These are phyloP conservation scores for Nesometra sesokonis DNA, from an alignment of 35 echinoderm and acorn worm species.

Conservation along the genomic window DNA sequence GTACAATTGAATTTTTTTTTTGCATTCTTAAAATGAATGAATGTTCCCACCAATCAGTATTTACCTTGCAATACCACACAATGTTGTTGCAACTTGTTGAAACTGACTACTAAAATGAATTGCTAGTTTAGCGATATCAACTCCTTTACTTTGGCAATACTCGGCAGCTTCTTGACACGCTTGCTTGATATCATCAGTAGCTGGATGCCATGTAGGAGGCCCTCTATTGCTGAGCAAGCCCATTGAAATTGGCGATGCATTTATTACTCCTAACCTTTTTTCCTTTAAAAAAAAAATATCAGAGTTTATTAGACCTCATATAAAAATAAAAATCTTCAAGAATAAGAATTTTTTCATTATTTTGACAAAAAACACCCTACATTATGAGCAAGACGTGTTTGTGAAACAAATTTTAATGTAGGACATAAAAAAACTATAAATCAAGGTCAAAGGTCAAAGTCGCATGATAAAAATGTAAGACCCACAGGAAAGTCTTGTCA, in stretches of 20 bases:
- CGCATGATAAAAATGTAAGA: no score
- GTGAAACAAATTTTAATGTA: neutral
- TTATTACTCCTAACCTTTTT: constrained; percentile 58
- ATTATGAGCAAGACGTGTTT: no score
- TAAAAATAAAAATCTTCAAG: neutral
- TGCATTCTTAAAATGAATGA: no score
- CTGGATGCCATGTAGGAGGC: constrained; percentile 68
- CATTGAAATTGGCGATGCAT: constrained; percentile 74
- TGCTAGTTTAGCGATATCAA: constrained; percentile 68
- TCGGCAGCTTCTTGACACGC: constrained; percentile 30
- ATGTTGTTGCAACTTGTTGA: constrained; percentile 16
- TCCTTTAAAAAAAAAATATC: constrained; percentile 28
- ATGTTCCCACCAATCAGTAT: no score
- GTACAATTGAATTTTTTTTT: no score
- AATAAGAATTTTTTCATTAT: neutral
- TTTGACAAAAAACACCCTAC: neutral
- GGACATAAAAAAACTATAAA: no score
- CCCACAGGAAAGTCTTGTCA: no score
- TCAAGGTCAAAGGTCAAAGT: no score
- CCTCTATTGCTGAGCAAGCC: constrained; percentile 47
- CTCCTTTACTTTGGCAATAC: constrained; percentile 48
- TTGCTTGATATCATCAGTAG: constrained; percentile 16
- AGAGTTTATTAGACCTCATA: neutral
- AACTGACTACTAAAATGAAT: constrained; percentile 37
- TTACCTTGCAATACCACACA: constrained; percentile 60